A percentile compares a stretch with the other conserved stretches of the same genome.
phyloP scores from a whole-genome alignment of 2,113 vertebrate species.

The Sisor rabdophorus region DNA sequence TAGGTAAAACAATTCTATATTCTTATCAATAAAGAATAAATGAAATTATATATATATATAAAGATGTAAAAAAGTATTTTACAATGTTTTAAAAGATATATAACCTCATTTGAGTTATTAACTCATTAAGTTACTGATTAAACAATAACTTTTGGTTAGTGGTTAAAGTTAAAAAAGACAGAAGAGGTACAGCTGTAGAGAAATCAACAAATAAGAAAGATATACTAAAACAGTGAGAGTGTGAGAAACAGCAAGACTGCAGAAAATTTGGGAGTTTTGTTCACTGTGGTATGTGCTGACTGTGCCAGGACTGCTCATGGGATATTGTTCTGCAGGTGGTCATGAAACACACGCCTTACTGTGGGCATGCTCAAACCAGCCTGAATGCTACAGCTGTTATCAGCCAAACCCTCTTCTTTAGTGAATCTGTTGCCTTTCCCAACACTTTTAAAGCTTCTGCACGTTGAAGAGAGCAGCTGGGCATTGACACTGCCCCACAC shows the following conservation, averaged over 20 bases:
- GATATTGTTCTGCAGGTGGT: constrained; percentile 52
- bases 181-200: neutral
- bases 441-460: constrained; percentile 40
- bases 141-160: no score
- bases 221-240: neutral
- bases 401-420: constrained; percentile 41
- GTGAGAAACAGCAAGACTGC: constrained; percentile 4
- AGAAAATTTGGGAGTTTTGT: constrained; percentile 23
- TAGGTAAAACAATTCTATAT: neutral
- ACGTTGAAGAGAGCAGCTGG: constrained; percentile 44
- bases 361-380: constrained; percentile 13
- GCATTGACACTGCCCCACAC: constrained; percentile 36
- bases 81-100: no score
- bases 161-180: neutral
- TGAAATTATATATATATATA: no score
- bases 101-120: no score
- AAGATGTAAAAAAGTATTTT: no score
- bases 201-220: neutral
- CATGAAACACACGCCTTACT: constrained; percentile 38
- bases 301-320: constrained; percentile 16
- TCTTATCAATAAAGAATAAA: neutral
- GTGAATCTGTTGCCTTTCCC: constrained; percentile 41
- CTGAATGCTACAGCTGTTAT: constrained; percentile 50
- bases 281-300: constrained; percentile 3
- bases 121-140: no score